A percentile compares a stretch with the other conserved stretches of the same genome.
These are phyloP conservation scores for Leptodactylus fallax DNA, from an alignment of 2,797 vertebrate species.

Conservation along the genomic window DNA sequence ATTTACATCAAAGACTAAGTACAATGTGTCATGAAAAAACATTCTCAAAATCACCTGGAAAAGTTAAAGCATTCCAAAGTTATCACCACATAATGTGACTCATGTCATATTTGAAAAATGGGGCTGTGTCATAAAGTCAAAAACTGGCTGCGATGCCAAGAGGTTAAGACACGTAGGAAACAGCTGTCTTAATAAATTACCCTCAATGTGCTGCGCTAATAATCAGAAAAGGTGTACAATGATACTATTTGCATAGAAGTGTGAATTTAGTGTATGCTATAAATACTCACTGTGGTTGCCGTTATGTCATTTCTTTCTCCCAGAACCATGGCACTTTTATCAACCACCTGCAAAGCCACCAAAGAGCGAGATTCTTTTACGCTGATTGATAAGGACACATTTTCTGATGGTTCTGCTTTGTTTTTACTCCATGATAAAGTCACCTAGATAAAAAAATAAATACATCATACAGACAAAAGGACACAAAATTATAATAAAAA, in stretches of 20 bases:
- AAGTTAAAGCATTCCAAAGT: too few species aligned
- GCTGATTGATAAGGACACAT: conserved; percentile 18
- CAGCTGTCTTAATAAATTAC: too few species aligned
- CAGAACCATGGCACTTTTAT: conserved; percentile 12
- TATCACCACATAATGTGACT: too few species aligned
- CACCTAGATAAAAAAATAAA: background rate
- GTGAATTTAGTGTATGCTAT: background rate
- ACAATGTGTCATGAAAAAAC: too few species aligned
- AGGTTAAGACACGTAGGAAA: too few species aligned
- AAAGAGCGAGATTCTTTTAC: conserved; percentile 6
- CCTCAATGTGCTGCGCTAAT: too few species aligned
- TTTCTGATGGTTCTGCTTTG: conserved; percentile 17
- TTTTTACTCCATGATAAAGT: conserved; percentile 51
- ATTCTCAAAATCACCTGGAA: too few species aligned
- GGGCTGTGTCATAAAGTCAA: too few species aligned
- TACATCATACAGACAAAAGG: background rate
- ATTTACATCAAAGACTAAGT: too few species aligned
- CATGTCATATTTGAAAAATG: too few species aligned
- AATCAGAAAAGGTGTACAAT: too few species aligned
- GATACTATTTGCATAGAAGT: background rate
- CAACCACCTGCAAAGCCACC: conserved; percentile 35
- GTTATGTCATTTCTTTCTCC: conserved; percentile 26
- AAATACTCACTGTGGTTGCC: conserved; percentile 32
- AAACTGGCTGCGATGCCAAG: too few species aligned
- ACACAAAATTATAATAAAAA: background rate